Conservation (phyloP, 2,113 vertebrate genomes). For the Pandion haliaetus region DNA sequence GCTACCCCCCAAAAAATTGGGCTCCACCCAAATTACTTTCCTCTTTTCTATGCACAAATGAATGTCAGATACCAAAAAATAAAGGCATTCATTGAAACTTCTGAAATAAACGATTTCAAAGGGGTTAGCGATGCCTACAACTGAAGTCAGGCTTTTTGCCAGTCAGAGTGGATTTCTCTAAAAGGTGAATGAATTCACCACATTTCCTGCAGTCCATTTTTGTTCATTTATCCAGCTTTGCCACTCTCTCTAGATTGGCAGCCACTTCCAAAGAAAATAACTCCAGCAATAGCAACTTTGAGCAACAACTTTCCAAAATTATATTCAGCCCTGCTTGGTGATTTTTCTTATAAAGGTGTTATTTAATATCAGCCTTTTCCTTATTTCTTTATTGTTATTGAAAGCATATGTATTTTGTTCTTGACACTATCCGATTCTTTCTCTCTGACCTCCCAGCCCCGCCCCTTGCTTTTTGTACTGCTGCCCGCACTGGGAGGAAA, state of each 20-base stretch:
- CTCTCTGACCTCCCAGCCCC: neutral
- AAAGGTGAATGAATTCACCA: neutral
- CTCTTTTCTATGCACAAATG: neutral
- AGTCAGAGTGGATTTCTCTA: neutral
- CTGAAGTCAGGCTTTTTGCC: neutral
- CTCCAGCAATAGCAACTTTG: neutral
- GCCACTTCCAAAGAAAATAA: neutral
- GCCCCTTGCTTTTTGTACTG: neutral
- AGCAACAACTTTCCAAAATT: neutral
- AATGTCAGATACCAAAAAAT: neutral
- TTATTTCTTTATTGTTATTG: neutral
- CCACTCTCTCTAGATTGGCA: neutral
- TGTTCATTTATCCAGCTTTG: neutral
- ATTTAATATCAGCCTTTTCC: neutral
- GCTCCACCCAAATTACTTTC: neutral
- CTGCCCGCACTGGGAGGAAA: neutral
- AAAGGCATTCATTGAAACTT: neutral
- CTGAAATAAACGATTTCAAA: neutral
- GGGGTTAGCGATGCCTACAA: neutral
- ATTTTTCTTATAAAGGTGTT: neutral
- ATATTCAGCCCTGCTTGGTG: neutral
- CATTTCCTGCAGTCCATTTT: neutral
- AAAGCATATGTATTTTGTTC: neutral
- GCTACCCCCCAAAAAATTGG: neutral
- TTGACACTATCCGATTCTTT: neutral